Percentiles rank a stretch among this genome's conserved stretches.
These are phyloP conservation scores for Sminthurinus signatus DNA, from an alignment of 1,140 invertebrate species.

Conservation along the genomic window DNA sequence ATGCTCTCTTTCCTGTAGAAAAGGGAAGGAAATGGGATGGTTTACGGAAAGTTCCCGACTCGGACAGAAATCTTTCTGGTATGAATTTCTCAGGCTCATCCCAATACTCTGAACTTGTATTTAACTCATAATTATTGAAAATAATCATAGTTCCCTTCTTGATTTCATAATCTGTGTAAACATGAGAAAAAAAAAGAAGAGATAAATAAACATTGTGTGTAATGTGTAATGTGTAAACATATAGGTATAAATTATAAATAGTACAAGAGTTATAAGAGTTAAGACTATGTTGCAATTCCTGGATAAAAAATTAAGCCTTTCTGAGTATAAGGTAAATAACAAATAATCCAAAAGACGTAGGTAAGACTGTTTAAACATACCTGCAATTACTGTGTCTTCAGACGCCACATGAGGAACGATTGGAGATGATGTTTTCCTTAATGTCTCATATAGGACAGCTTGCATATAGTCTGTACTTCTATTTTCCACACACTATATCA, in stretches of 20 bases:
- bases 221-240: too few relatives aligned
- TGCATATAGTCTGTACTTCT: constrained; percentile 67
- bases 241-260: too few relatives aligned
- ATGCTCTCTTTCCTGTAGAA: constrained; percentile 75
- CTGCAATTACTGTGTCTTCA: constrained; percentile 63
- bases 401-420: constrained; percentile 86
- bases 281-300: too few relatives aligned
- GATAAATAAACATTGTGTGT: too few relatives aligned
- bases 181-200: too few relatives aligned
- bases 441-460: constrained; percentile 70
- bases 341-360: too few relatives aligned
- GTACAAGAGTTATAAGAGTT: too few relatives aligned
- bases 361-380: constrained; percentile 43
- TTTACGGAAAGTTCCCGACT: constrained; percentile 42
- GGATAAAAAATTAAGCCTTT: too few relatives aligned
- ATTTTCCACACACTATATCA: constrained; percentile 39
- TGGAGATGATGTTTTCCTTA: constrained; percentile 73
- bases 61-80: constrained; percentile 61
- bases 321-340: too few relatives aligned
- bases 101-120: constrained; percentile 69
- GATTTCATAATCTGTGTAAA: constrained; percentile 61
- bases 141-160: constrained; percentile 77
- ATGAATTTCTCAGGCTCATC: constrained; percentile 61
- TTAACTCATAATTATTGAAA: constrained; percentile 82
- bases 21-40: constrained; percentile 74